A percentile compares a stretch with the other conserved stretches of the same genome.
Conservation (phyloP, 2,113 vertebrate genomes). For the Centrocercus urophasianus region DNA sequence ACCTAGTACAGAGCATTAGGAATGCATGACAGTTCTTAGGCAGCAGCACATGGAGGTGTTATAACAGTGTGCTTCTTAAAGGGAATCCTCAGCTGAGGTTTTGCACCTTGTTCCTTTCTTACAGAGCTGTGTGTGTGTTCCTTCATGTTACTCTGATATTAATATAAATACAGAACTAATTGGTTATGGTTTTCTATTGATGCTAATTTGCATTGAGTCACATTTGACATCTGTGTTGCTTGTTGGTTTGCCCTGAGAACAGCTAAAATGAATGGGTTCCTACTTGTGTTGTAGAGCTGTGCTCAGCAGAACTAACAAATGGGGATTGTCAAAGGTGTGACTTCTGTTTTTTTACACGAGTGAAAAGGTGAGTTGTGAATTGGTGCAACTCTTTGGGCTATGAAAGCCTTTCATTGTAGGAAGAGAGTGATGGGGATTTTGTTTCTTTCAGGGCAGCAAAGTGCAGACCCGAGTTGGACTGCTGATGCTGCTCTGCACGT, state of each 20-base stretch:
- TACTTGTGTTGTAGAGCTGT: not conserved
- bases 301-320: not conserved
- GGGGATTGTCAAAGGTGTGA: not conserved
- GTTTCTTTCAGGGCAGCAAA: conserved; percentile 91
- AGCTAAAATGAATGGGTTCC: not conserved
- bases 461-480: conserved; percentile 96
- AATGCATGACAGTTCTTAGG: not conserved
- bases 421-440: not conserved
- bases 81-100: not conserved
- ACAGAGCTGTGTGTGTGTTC: not conserved
- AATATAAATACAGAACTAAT: conserved; percentile 36
- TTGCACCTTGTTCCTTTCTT: not conserved
- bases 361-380: not conserved
- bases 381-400: not conserved
- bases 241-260: conserved; percentile 1
- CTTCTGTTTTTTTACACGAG: not conserved
- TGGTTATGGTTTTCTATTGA: not conserved
- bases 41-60: not conserved
- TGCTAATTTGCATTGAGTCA: not conserved
- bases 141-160: not conserved
- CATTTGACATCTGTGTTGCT: not conserved
- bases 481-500: conserved; percentile 96
- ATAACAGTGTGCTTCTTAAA: not conserved
- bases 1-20: not conserved
- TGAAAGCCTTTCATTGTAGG: not conserved